These are phyloP conservation scores for Gymnarchus niloticus DNA, from an alignment of 2,113 vertebrate species.

Conservation along the genomic window DNA sequence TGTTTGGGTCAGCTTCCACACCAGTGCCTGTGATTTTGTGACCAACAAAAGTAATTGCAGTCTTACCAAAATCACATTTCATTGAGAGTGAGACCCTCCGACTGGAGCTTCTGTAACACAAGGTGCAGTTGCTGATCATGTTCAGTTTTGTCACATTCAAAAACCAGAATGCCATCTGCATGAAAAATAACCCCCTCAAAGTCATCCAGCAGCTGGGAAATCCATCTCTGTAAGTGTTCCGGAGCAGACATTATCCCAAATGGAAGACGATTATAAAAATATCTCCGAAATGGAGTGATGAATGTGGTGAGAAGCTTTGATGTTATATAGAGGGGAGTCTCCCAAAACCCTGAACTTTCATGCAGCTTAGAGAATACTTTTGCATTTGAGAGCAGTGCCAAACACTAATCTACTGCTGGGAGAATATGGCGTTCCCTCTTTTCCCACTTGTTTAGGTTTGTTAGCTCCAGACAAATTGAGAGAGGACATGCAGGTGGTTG, in stretches of 20 bases:
- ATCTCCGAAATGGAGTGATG: slow-evolving; percentile 31
- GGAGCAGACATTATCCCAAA: slow-evolving; percentile 27
- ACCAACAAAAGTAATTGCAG: slow-evolving; percentile 9
- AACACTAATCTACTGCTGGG: slow-evolving; percentile 22
- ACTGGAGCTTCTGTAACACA: neutral
- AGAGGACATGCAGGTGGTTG: too few relatives aligned
- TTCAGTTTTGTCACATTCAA: neutral
- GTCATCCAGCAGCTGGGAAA: slow-evolving; percentile 22
- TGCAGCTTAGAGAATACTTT: slow-evolving; percentile 31
- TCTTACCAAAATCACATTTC: slow-evolving; percentile 27
- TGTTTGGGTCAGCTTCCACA: slow-evolving; percentile 22
- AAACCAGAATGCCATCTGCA: slow-evolving; percentile 20
- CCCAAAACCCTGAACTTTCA: slow-evolving; percentile 34
- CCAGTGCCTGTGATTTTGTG: slow-evolving; percentile 20
- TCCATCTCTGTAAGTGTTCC: slow-evolving; percentile 21
- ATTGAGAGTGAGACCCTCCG: slow-evolving; percentile 23
- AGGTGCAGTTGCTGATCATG: slow-evolving; percentile 10
- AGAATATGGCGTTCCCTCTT: slow-evolving; percentile 17
- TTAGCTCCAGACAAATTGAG: too few relatives aligned
- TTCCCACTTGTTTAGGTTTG: neutral
- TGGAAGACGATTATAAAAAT: slow-evolving; percentile 23
- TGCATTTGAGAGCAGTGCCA: slow-evolving; percentile 13
- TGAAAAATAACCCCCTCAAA: slow-evolving; percentile 15
- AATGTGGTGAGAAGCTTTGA: slow-evolving; percentile 26
- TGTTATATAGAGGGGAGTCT: slow-evolving; percentile 26